Percentiles rank a stretch among this genome's conserved stretches.
phyloP scores from a whole-genome alignment of 1,140 invertebrate species.

The Portunus trituberculatus region DNA sequence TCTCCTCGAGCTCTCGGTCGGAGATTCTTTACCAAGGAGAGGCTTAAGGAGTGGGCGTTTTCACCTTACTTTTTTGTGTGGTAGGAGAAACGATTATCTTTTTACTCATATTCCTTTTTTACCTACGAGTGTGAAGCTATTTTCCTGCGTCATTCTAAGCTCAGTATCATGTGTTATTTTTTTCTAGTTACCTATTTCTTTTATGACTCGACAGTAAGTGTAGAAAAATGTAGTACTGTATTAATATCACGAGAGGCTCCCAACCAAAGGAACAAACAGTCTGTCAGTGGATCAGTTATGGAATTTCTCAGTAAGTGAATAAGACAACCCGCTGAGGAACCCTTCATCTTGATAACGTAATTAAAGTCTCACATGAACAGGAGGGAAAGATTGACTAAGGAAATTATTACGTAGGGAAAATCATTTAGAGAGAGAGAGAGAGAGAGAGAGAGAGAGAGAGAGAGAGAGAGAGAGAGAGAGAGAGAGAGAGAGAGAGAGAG shows the following conservation, averaged over 20 bases:
- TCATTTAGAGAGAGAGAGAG: not conserved
- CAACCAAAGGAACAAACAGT: too few relatives aligned
- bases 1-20: not conserved
- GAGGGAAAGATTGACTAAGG: not conserved
- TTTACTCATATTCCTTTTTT: not conserved
- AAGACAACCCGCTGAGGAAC: too few relatives aligned
- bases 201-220: too few relatives aligned
- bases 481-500: not conserved
- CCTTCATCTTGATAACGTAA: too few relatives aligned
- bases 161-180: too few relatives aligned
- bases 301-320: too few relatives aligned
- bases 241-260: too few relatives aligned
- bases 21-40: constrained; percentile 2
- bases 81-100: not conserved
- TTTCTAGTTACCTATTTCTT: too few relatives aligned
- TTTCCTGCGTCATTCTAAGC: not conserved
- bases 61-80: not conserved
- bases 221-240: too few relatives aligned
- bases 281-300: too few relatives aligned
- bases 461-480: constrained; percentile 18
- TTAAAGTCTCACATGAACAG: too few relatives aligned
- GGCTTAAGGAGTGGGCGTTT: not conserved
- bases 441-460: constrained; percentile 41
- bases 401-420: not conserved
- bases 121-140: not conserved